phyloP scores from a whole-genome alignment of 2,888 invertebrate species.

The Cryptocephalus primarius region DNA sequence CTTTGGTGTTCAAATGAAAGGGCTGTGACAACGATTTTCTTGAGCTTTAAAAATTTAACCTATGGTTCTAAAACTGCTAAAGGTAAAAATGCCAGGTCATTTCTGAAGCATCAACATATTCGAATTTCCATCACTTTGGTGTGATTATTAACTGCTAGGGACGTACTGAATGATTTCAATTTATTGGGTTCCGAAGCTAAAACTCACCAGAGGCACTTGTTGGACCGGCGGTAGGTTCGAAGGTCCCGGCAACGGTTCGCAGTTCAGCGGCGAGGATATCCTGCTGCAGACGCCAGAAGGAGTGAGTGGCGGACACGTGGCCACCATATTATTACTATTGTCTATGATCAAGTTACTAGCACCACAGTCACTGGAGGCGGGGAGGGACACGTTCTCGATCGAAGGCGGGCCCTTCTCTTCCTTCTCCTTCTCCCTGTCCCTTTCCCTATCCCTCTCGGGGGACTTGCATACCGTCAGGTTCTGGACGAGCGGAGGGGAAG shows the following conservation, averaged over 20 bases:
- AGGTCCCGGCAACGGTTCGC: constrained; percentile 67
- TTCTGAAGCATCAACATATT: too few relatives aligned
- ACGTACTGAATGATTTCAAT: too few relatives aligned
- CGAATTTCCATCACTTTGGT: too few relatives aligned
- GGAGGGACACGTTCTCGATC: constrained; percentile 21
- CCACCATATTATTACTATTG: constrained; percentile 26
- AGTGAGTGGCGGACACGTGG: constrained; percentile 34
- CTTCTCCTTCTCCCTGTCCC: constrained; percentile 6
- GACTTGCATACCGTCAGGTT: constrained; percentile 20
- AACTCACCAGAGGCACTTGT: constrained; percentile 71
- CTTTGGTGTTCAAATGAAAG: too few relatives aligned
- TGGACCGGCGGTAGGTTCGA: constrained; percentile 78
- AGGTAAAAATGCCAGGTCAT: too few relatives aligned
- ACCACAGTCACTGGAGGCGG: constrained; percentile 33
- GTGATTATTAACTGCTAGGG: too few relatives aligned
- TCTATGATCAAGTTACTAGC: constrained; percentile 46
- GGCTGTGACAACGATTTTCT: too few relatives aligned
- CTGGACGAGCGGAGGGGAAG: constrained; percentile 16
- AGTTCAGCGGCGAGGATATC: constrained; percentile 54
- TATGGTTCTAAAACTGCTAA: too few relatives aligned
- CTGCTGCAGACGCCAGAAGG: constrained; percentile 42
- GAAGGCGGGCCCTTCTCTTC: constrained; percentile 23
- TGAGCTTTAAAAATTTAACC: too few relatives aligned
- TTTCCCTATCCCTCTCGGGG: constrained; percentile 9
- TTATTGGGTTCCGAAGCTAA: too few relatives aligned